A percentile compares a stretch with the other conserved stretches of the same genome.
phyloP scores from a whole-genome alignment of 2,113 vertebrate genomes.

The Ibidorhyncha struthersii region DNA sequence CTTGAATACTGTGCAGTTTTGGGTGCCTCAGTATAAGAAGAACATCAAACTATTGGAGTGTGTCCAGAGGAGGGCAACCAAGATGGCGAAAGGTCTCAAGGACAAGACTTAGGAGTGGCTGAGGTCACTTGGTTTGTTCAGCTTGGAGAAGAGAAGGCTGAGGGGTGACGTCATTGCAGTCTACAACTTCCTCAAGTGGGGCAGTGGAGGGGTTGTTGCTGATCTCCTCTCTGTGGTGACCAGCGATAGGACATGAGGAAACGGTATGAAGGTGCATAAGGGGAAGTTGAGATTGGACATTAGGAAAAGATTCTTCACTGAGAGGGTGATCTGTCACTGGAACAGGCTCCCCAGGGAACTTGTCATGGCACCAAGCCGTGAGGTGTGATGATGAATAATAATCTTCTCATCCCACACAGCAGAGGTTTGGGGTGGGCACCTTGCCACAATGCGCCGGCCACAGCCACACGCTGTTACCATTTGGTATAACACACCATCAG shows the following conservation, averaged over 20 bases:
- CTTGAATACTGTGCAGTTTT: background rate
- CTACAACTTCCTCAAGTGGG: background rate
- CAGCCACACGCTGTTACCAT: no score
- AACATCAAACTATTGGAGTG: background rate
- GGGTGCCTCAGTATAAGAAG: background rate
- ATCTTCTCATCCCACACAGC: no score
- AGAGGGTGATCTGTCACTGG: background rate
- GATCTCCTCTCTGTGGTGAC: background rate
- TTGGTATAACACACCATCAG: no score
- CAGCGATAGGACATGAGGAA: rapidly evolving
- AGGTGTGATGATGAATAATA: no score
- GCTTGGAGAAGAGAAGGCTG: background rate
- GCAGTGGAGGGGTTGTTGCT: rapidly evolving
- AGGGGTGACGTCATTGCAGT: background rate
- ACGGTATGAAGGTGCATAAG: background rate
- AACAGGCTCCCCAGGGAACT: background rate
- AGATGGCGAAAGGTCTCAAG: background rate
- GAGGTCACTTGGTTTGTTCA: background rate
- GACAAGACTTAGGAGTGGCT: background rate
- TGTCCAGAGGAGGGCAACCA: background rate
- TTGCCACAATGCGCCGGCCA: no score
- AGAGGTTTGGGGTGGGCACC: no score
- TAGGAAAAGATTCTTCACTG: background rate
- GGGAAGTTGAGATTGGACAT: background rate
- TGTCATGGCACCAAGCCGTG: background rate